Percentiles rank a stretch among this genome's conserved stretches.
These are phyloP conservation scores for Colletes gigas DNA, from an alignment of 1,140 invertebrate species.

Conservation along the genomic window DNA sequence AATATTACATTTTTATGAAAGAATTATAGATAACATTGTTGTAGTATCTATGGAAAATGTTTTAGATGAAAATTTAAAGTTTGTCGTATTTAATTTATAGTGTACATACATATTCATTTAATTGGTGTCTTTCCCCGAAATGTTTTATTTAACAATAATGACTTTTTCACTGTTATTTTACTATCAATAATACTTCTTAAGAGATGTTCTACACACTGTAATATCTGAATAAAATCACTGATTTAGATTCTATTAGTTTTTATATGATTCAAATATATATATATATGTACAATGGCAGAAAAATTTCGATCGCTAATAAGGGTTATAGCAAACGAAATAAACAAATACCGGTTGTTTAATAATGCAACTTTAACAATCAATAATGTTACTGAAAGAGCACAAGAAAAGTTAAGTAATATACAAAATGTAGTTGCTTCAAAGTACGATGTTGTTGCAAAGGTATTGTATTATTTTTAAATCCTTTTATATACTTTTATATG, in stretches of 20 bases:
- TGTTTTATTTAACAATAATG: not conserved
- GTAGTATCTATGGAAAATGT: too few relatives aligned
- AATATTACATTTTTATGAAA: not conserved
- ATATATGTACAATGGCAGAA: slow-evolving; percentile 58
- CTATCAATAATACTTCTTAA: not conserved
- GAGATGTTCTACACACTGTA: not conserved
- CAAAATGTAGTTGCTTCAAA: slow-evolving; percentile 69
- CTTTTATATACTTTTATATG: not conserved
- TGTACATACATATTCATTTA: not conserved
- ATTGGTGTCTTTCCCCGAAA: not conserved
- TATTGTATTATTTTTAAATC: slow-evolving; percentile 20
- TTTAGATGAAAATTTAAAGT: too few relatives aligned
- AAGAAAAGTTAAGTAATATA: slow-evolving; percentile 63
- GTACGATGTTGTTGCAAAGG: slow-evolving; percentile 72
- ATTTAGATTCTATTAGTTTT: not conserved
- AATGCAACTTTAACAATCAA: slow-evolving; percentile 63
- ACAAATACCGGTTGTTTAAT: slow-evolving; percentile 64
- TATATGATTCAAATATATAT: not conserved
- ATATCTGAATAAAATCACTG: not conserved
- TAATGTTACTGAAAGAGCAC: slow-evolving; percentile 66
- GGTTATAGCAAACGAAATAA: slow-evolving; percentile 59
- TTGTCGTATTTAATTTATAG: too few relatives aligned
- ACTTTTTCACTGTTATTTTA: not conserved
- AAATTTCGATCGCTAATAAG: slow-evolving; percentile 66
- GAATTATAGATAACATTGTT: not conserved